phyloP scores from a whole-genome alignment of 2,888 invertebrate species.

The Autographa pulchrina region DNA sequence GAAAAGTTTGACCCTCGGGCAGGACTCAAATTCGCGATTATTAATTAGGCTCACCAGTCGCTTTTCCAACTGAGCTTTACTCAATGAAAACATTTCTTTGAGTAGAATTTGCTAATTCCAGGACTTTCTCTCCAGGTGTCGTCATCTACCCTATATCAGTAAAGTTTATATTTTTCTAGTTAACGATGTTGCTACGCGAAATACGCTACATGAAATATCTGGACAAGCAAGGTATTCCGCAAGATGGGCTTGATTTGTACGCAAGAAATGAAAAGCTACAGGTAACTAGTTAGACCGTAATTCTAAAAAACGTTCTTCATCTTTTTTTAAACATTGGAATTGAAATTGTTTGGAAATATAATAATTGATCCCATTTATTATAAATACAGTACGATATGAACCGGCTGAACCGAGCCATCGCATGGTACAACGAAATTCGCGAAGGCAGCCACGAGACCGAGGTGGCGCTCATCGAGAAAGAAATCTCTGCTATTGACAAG shows the following conservation, averaged over 20 bases:
- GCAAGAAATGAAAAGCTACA: slow-evolving; percentile 92
- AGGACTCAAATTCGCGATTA: no score
- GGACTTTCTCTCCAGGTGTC: no score
- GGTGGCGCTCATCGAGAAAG: slow-evolving; percentile 92
- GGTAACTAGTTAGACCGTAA: slow-evolving; percentile 66
- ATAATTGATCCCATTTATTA: neutral
- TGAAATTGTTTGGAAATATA: no score
- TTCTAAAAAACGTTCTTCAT: no score
- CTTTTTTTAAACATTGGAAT: no score
- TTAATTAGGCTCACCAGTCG: no score
- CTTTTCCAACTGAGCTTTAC: no score
- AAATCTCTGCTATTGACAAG: slow-evolving; percentile 93
- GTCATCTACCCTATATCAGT: no score
- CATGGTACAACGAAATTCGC: slow-evolving; percentile 95
- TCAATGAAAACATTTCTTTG: no score
- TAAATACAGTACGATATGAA: slow-evolving; percentile 85
- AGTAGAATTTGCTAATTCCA: no score
- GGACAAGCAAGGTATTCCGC: slow-evolving; percentile 90
- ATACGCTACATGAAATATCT: slow-evolving; percentile 93
- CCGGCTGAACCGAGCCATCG: slow-evolving; percentile 90
- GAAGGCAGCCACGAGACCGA: slow-evolving; percentile 93
- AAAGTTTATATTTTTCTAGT: slow-evolving; percentile 74
- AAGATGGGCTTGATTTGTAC: slow-evolving; percentile 91
- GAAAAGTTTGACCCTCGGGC: no score
- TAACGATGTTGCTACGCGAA: slow-evolving; percentile 94